Evolutionary conservation across 2,888 invertebrate species (phyloP), one percentile per base, ranked within the genome.

Genomic region (Lutraria lutraria): DNA sequence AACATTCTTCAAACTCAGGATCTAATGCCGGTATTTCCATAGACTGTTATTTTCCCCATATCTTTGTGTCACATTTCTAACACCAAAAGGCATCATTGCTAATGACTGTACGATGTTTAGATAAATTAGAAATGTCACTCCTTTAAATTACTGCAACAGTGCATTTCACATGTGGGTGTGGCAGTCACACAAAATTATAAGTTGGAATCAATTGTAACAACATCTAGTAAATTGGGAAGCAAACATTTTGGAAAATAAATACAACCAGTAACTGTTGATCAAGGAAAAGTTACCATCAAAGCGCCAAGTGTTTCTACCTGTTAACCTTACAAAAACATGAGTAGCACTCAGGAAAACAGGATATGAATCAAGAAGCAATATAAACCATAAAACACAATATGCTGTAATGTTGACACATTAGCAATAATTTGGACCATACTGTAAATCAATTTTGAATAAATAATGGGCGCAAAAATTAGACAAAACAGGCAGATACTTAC

Each of bases 401-500:
- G n/a, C n/a, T n/a, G n/a, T n/a, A 12, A 68, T 25, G n/a, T 68
- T 12, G 21, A 25, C 25, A n/a, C 6, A n/a, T 25, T 0, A n/a
- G 25, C 12, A 3, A 68, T 21, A 10, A 6, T 12, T 25, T 25
- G 13, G 12, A 25, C 25, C n/a, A 2, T 25, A 25, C n/a, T 25
- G 25, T 68, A 25, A n/a, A 68, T 25, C 25, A 21, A 13, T 68
- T n/a, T 25, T n/a, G 0, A 25, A 68, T 68, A 68, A 21, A 68
- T 25, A 25, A 68, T 25, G 25, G 25, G 25, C 12, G n/a, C n/a
- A 25, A n/a, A 68, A n/a, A 68, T 68, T 25, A n/a, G 25, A 68
- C 25, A 68, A 13, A 68, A 68, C n/a, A 25, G n/a, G 31, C 13
- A 81, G 53, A 76, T 25, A 81, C 81, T 34, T 60, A 60, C 87